phyloP scores from a whole-genome alignment of 2,113 vertebrate species.

The Clarias magur region DNA sequence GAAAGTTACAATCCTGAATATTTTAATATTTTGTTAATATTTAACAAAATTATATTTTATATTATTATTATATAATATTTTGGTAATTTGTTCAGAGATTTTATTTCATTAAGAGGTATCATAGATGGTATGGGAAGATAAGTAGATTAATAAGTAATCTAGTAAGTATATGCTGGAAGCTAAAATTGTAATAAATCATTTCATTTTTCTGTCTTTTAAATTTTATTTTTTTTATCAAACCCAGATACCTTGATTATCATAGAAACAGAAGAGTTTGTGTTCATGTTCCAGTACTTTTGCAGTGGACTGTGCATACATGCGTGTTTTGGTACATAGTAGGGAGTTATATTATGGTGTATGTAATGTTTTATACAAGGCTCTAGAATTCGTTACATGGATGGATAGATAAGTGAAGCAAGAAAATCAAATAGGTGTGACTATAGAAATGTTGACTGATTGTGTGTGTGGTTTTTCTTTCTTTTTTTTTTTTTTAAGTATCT shows the following conservation, averaged over 20 bases:
- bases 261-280: neutral
- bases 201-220: too few species aligned
- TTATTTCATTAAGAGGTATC: too few species aligned
- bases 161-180: too few species aligned
- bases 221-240: neutral
- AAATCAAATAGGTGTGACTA: neutral
- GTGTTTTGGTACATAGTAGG: neutral
- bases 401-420: neutral
- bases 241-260: neutral
- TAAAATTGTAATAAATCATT: too few species aligned
- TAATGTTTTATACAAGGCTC: neutral
- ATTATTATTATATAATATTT: too few species aligned
- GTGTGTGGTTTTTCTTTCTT: too few species aligned
- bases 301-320: too few species aligned
- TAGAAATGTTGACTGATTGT: neutral
- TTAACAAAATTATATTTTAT: too few species aligned
- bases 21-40: neutral
- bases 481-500: neutral
- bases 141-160: too few species aligned
- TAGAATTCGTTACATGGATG: neutral
- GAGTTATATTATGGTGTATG: neutral
- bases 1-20: neutral
- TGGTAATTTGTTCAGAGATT: too few species aligned
- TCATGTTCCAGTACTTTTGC: neutral
- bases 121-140: too few species aligned